Percentiles rank a stretch among this genome's conserved stretches.
phyloP scores from a whole-genome alignment of 2,113 vertebrate species.

The Anoura caudifer region DNA sequence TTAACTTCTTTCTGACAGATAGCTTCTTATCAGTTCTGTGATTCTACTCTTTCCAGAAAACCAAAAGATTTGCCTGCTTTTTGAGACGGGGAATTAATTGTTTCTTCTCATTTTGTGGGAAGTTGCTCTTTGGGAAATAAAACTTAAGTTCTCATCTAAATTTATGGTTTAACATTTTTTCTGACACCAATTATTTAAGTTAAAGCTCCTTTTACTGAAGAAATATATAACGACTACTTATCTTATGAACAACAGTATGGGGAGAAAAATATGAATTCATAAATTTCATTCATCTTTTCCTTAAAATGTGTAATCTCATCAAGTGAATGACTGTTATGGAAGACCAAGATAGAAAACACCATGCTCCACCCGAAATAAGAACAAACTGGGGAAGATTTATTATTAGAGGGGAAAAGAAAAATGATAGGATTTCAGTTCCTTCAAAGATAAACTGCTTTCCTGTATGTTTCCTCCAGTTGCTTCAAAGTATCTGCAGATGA shows the following conservation, averaged over 20 bases:
- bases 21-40: not conserved
- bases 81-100: not conserved
- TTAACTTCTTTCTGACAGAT: not conserved
- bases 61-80: not conserved
- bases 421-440: not conserved
- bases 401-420: not conserved
- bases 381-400: not conserved
- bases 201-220: not conserved
- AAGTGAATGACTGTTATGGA: not conserved
- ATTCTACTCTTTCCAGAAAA: not conserved
- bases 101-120: not conserved
- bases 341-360: not conserved
- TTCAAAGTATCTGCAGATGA: not conserved
- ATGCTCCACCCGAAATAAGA: not conserved
- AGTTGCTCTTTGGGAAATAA: not conserved
- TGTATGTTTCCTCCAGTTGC: not conserved
- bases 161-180: not conserved
- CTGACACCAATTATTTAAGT: not conserved
- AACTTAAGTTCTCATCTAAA: not conserved
- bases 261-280: not conserved
- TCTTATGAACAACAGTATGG: not conserved
- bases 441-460: not conserved
- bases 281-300: not conserved
- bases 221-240: not conserved
- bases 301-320: not conserved